Percentiles rank a stretch among this genome's conserved stretches.
Evolutionary conservation across 2,888 invertebrate genomes (phyloP).

Genomic region (Julus scandinavius): DNA sequence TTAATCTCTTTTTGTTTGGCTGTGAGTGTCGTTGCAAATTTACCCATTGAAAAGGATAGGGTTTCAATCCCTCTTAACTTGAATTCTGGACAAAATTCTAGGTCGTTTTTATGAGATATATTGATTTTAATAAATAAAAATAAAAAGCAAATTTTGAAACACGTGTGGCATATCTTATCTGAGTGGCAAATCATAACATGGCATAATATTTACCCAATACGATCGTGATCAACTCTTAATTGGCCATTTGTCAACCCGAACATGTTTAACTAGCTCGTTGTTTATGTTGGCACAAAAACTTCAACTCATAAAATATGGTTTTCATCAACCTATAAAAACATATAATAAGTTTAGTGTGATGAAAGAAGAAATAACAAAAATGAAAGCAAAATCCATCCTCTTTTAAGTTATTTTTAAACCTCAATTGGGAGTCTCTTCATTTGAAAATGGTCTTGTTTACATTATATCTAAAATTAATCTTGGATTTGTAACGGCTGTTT

Average conservation of each 20-base stretch:
- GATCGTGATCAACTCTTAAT: neutral
- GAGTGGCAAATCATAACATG: neutral
- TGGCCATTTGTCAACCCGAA: neutral
- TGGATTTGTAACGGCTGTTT: conserved; percentile 1
- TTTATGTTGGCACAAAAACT: neutral
- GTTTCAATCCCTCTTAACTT: too few species aligned
- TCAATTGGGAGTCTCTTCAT: neutral
- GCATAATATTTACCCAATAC: neutral
- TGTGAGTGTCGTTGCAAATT: too few species aligned
- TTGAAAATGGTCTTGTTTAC: neutral
- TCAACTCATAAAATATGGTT: neutral
- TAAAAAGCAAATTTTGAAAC: neutral
- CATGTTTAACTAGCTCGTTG: neutral
- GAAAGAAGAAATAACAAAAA: neutral
- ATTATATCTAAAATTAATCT: neutral
- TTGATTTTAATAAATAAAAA: too few species aligned
- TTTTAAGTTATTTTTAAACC: neutral
- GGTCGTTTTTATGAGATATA: too few species aligned
- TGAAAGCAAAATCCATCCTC: neutral
- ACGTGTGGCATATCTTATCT: neutral
- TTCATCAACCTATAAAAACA: neutral
- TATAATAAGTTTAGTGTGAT: neutral
- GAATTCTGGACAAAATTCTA: too few species aligned
- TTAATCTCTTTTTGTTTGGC: too few species aligned
- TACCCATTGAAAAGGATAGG: too few species aligned